These are phyloP conservation scores for Ectropis grisescens DNA, from an alignment of 1,140 invertebrate species.

Conservation along the genomic window DNA sequence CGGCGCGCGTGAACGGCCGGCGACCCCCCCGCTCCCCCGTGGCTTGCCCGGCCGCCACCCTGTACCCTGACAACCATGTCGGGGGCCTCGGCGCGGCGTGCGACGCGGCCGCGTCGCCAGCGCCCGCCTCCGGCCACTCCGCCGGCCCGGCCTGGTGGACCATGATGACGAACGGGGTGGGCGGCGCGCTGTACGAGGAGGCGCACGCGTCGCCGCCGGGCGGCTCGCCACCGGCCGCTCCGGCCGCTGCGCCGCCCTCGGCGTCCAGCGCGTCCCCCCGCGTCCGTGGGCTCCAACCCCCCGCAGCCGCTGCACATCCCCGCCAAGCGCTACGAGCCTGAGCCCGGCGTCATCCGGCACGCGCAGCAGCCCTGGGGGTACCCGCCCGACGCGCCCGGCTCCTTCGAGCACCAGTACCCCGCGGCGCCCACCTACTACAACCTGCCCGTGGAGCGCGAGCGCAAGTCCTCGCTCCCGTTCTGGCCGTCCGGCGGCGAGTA, in stretches of 20 bases:
- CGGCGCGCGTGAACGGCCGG: constrained; percentile 49
- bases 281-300: constrained; percentile 74
- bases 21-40: constrained; percentile 73
- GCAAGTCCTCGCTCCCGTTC: constrained; percentile 77
- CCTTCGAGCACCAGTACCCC: constrained; percentile 80
- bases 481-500: constrained; percentile 79
- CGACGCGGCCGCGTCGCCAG: constrained; percentile 79
- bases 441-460: constrained; percentile 74
- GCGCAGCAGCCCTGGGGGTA: constrained; percentile 80
- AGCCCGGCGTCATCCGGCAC: constrained; percentile 81
- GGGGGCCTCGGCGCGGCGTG: constrained; percentile 77
- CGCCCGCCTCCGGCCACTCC: constrained; percentile 83
- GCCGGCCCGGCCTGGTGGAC: constrained; percentile 83
- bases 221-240: constrained; percentile 74
- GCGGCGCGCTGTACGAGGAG: constrained; percentile 77
- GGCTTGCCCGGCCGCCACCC: constrained; percentile 82
- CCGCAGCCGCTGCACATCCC: constrained; percentile 85
- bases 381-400: constrained; percentile 74
- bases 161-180: constrained; percentile 81
- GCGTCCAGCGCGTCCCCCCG: constrained; percentile 78
- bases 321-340: constrained; percentile 81
- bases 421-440: constrained; percentile 84
- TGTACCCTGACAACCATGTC: constrained; percentile 86
- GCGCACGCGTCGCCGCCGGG: constrained; percentile 81
- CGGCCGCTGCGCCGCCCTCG: constrained; percentile 72